Evolutionary conservation across 2,797 vertebrate species (phyloP), one percentile per base, ranked within the genome.

Genomic region (Linurgus olivaceus): DNA sequence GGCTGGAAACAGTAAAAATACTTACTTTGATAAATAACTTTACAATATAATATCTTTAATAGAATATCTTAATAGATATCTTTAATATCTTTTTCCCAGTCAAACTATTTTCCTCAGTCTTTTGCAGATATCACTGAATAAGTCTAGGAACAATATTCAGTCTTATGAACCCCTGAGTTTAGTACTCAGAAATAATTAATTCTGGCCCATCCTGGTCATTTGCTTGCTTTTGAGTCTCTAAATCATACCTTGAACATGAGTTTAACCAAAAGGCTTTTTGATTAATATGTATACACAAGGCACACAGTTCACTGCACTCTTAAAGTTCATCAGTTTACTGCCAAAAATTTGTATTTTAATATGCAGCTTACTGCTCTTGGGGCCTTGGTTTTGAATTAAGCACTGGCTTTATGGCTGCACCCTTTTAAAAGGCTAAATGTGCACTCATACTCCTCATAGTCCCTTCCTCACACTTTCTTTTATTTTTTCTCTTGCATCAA

Each of bases 321-420:
- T 84, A 71, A 92, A 94, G 83, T 95, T 94, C 88, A 93, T 87
- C 47, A 90, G 26, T 96, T 94, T 96, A 85, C 61, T 92, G 85
- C 71, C 86, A 95, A 96, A 96, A 94, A 79, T 8, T 12, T 89
- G 79, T 76, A 89, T 88, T 94, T 92, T 94, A 94, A 90, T 88
- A 90, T 67, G 58, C 77, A 63, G 35, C 54, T 92, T 84, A 70
- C 52, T 63, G 31, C 35, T 80, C n/a, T 87, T 96, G 86, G 45
- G 73, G 74, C 58, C 65, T 85, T 78, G 47, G 33, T 85, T 94
- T 85, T 76, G 67, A 95, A 95, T 91, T 93, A 93, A 95, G 47
- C 15, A 87, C 37, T 54, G 31, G 6, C 44, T 95, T 94, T 92
- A 88, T 23, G 63, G 24, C 65, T 93, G 61, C 61, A 93, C 29